phyloP scores from a whole-genome alignment of 2,797 vertebrate genomes.

The Sebastolobus alascanus region DNA sequence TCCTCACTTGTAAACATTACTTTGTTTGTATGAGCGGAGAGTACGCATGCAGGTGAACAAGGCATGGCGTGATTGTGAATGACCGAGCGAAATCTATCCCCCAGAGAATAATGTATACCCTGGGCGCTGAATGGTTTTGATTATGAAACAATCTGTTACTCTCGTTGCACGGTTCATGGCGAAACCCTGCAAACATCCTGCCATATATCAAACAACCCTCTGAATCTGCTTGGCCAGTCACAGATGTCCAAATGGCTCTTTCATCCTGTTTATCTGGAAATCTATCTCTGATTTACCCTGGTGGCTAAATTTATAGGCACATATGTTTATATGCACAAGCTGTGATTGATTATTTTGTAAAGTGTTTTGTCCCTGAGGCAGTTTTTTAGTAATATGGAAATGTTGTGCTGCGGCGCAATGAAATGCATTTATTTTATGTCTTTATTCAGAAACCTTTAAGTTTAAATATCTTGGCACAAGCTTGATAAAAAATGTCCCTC shows the following conservation, averaged over 20 bases:
- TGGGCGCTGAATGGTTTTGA: slow-evolving; percentile 52
- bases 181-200: slow-evolving; percentile 68
- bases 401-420: slow-evolving; percentile 9
- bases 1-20: slow-evolving; percentile 34
- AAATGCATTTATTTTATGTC: slow-evolving; percentile 9
- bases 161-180: slow-evolving; percentile 52
- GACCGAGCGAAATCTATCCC: slow-evolving; percentile 25
- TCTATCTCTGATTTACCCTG: slow-evolving; percentile 58
- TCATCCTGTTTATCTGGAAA: slow-evolving; percentile 71
- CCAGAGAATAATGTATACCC: slow-evolving; percentile 37
- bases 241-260: slow-evolving; percentile 63
- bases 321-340: slow-evolving; percentile 61
- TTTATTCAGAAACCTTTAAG: slow-evolving; percentile 26
- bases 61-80: slow-evolving; percentile 19
- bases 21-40: slow-evolving; percentile 40
- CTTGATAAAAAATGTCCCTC: slow-evolving; percentile 6
- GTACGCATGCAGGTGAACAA: slow-evolving; percentile 14
- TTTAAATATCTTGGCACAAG: slow-evolving; percentile 8
- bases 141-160: slow-evolving; percentile 66
- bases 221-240: slow-evolving; percentile 35
- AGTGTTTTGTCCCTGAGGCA: slow-evolving; percentile 47
- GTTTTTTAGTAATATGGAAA: slow-evolving; percentile 21
- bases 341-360: slow-evolving; percentile 64
- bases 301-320: slow-evolving; percentile 59
- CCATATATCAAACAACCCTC: slow-evolving; percentile 62